Base-by-base conservation (phyloP, 2,113 vertebrate genomes). In the Sylvia atricapilla region DNA sequence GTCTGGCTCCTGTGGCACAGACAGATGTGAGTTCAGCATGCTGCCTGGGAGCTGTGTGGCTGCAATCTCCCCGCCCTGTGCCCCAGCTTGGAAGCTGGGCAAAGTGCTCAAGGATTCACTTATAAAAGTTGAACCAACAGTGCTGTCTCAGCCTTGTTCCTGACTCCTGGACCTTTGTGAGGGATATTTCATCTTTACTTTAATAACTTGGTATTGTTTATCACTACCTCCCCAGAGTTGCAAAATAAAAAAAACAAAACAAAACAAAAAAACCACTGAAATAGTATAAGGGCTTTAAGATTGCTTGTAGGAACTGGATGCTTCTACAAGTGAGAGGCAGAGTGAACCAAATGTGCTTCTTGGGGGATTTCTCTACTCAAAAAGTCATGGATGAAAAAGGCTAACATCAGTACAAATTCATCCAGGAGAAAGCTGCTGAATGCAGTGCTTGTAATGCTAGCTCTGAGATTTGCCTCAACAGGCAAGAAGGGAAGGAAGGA, bases 391-490 rank as follows among this genome's bases (percentile, higher is more conserved):
- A 74, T 92, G 81, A 87, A 81, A 95, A 96, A 52, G 89, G 89
- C 91, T 94, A 86, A 74, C 83, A 94, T 70, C 56, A 55, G 86
- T 94, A 93, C 60, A 75, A 87, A 93, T 84, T 68, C 35, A 90
- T 90, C 72, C 66, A 93, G 87, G 62, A 93, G 82, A 93, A 95
- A 97, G 94, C 81, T 83, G 70, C 69, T 87, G 94, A 88, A 94
- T 84, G 59, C 73, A 82, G 62, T 55, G 43, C 81, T 92, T 89
- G 85, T 84, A 95, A 73, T 92, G 72, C 59, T 78, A 53, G 77
- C 69, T 84, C 12, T 90, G 82, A 94, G 69, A 92, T 83, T 88
- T 92, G 67, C 87, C 70, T 89, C 77, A 62, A 79, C 49, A 68
- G 68, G 69, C 50, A 67, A 86, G 85, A 53, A 72, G 69, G 68